phyloP scores from a whole-genome alignment of 2,888 invertebrate species.

The Latrodectus elegans region DNA sequence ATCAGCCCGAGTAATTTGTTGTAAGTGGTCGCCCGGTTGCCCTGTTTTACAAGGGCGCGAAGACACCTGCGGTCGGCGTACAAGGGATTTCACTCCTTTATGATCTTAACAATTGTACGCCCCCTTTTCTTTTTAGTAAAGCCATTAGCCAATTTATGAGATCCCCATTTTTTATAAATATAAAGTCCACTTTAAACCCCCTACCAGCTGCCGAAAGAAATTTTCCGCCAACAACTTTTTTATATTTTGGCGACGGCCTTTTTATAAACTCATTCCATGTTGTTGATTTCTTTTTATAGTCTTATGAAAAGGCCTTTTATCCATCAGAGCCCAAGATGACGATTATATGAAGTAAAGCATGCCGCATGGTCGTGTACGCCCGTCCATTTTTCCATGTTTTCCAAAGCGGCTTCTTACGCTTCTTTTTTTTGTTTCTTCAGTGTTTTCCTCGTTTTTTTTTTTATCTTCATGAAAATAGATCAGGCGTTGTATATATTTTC shows the following conservation, averaged over 20 bases:
- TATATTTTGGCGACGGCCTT: conserved; percentile 46
- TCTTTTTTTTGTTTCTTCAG: conserved; percentile 7
- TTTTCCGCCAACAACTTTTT: conserved; percentile 60
- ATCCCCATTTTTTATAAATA: conserved; percentile 38
- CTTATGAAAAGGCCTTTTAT: conserved; percentile 60
- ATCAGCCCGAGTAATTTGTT: conserved; percentile 64
- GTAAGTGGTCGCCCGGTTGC: conserved; percentile 37
- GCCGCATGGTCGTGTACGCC: conserved; percentile 9
- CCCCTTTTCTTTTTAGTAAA: conserved; percentile 47
- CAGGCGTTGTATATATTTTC: conserved; percentile 22
- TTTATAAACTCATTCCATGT: conserved; percentile 59
- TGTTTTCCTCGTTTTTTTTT: conserved; percentile 7
- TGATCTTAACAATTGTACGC: conserved; percentile 20
- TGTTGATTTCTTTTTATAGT: conserved; percentile 57
- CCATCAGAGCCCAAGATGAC: conserved; percentile 34
- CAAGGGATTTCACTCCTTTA: conserved; percentile 45
- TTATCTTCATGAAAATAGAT: conserved; percentile 14
- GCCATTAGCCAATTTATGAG: conserved; percentile 68
- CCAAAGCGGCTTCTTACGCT: background rate
- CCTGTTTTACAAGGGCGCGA: conserved; percentile 60
- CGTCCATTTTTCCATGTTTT: conserved; percentile 45
- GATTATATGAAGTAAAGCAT: conserved; percentile 57
- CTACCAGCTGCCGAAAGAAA: conserved; percentile 61
- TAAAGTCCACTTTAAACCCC: conserved; percentile 46
- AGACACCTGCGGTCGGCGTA: conserved; percentile 57